These are phyloP conservation scores for Barbus barbus DNA, from an alignment of 2,113 vertebrate genomes.

Conservation along the genomic window DNA sequence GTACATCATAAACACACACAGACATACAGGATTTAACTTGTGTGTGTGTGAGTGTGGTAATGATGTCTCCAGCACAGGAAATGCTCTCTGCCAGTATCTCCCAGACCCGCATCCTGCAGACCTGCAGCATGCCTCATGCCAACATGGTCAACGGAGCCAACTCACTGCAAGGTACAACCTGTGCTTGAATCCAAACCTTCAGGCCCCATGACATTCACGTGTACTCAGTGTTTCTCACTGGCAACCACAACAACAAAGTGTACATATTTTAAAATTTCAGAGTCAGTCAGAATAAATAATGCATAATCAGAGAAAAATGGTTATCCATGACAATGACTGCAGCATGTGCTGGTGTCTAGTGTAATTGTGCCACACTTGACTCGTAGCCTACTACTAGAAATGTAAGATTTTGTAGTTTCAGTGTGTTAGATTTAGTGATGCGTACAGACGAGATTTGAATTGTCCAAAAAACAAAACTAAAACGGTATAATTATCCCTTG, in stretches of 20 bases:
- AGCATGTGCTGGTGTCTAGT: background rate
- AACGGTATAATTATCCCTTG: no score
- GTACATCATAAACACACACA: background rate
- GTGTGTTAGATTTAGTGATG: background rate
- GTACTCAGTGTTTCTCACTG: background rate
- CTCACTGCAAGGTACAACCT: constrained; percentile 78
- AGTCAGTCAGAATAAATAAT: background rate
- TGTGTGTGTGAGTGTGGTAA: constrained; percentile 3
- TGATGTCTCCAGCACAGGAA: constrained; percentile 74
- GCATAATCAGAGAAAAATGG: background rate
- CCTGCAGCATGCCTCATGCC: constrained; percentile 77
- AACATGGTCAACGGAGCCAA: constrained; percentile 81
- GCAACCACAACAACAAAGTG: background rate
- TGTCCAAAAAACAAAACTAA: no score
- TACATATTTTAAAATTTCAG: background rate
- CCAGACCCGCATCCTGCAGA: constrained; percentile 82
- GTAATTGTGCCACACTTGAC: background rate
- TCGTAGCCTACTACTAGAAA: background rate
- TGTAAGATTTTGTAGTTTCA: background rate
- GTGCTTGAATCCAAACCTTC: background rate
- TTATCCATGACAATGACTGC: background rate
- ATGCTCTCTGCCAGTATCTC: constrained; percentile 85
- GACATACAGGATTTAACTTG: background rate
- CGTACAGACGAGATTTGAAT: background rate
- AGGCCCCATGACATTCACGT: background rate